Evolutionary conservation across 1,140 invertebrate genomes (phyloP), one percentile per base, ranked within the genome.

Genomic region (Bombus vancouverensis): DNA sequence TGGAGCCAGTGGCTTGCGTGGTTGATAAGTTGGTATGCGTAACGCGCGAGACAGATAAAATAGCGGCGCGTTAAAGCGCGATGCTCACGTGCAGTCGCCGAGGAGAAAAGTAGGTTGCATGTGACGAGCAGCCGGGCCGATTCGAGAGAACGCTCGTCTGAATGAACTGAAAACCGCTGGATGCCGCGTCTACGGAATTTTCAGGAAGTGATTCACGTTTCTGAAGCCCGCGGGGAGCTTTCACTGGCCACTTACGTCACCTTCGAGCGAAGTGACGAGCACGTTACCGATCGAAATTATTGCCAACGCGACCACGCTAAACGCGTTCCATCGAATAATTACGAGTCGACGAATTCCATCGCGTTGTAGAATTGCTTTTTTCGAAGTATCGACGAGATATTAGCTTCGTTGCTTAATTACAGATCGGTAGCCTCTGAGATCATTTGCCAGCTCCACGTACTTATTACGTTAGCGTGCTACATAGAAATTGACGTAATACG

Each of bases 181-280:
- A 85, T 76, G 22, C 8, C 25, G n/a, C 9, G 62, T 80, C 39
- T 62, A 65, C 77, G 66, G 83, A 75, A 91, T 91, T 87, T 90
- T 90, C 84, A 88, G 85, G 88, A 88, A 88, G 74, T 88, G 88
- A 89, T 85, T 89, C 86, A 85, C 44, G 59, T 37, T n/a, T 37
- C 44, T 37, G 59, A 75, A 74, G 47, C 53, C 59, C 39, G 68
- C 28, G 22, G 44, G 79, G 83, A 84, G 86, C 88, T 90, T 90
- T 90, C 89, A 90, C 86, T 68, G 8, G 65, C 18, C 15, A 2
- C 71, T 90, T 89, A 76, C 86, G 87, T 90, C 88, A 90, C 32
- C 42, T 39, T 72, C 62, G 62, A 86, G 76, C 57, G 80, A 85
- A 65, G 68, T 34, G 81, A 87, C 85, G 80, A 83, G 65, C 80